phyloP scores from a whole-genome alignment of 2,113 vertebrate genomes.

The Globicephala melas region DNA sequence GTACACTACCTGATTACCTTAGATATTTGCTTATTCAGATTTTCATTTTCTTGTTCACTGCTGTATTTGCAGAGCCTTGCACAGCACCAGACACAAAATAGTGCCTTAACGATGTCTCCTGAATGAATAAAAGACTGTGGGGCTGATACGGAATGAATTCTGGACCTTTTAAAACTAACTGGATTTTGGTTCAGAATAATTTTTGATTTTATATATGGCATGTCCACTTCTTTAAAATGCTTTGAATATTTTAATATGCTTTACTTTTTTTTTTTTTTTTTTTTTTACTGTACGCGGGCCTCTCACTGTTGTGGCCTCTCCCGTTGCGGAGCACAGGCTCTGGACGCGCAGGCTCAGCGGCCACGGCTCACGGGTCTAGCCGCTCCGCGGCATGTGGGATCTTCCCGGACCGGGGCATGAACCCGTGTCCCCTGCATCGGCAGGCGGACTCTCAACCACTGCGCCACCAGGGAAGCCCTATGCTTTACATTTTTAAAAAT shows the following conservation, averaged over 20 bases:
- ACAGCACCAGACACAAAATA: neutral
- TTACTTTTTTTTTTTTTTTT: neutral
- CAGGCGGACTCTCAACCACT: no score
- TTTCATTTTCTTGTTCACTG: neutral
- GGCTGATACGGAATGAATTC: neutral
- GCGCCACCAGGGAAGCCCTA: no score
- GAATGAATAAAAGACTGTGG: neutral
- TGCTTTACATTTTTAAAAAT: neutral
- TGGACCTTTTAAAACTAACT: neutral
- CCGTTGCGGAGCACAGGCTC: no score
- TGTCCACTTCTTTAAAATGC: neutral
- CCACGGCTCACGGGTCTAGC: no score
- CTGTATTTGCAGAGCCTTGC: neutral
- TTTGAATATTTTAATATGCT: neutral
- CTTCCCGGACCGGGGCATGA: no score
- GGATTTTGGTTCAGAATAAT: neutral
- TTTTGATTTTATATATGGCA: neutral
- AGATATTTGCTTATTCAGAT: neutral
- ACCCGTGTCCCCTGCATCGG: no score
- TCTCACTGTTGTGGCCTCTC: no score
- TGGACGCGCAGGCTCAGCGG: rapidly evolving
- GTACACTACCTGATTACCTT: neutral
- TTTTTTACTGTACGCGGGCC: no score
- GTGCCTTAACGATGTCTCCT: neutral
- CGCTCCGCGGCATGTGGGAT: no score